Conservation (phyloP, 2,797 vertebrate species). For the Acridotheres tristis region DNA sequence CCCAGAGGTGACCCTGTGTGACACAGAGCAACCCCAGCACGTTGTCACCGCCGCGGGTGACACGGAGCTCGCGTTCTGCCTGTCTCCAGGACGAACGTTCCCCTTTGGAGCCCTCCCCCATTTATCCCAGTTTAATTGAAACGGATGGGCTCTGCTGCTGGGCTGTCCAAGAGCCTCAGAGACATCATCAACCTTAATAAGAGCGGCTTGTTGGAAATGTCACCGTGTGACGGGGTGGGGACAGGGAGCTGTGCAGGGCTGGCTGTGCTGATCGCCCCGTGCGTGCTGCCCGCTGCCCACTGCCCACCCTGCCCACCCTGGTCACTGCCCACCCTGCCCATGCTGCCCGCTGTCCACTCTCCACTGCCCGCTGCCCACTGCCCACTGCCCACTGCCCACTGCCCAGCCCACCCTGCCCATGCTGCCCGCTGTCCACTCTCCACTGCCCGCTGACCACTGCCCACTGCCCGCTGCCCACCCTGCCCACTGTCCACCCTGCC, state of each 20-base stretch:
- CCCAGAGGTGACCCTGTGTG: neutral
- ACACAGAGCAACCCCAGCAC: rapidly evolving
- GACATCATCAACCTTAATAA: conserved; percentile 52
- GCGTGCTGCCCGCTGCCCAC: neutral
- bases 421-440: too few relatives aligned
- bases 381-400: too few relatives aligned
- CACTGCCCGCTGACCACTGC: neutral
- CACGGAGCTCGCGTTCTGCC: neutral
- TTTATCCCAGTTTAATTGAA: conserved; percentile 32
- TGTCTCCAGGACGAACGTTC: neutral
- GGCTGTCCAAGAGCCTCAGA: conserved; percentile 41
- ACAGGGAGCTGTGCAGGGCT: neutral
- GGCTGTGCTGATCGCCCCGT: rapidly evolving
- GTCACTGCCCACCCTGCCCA: too few relatives aligned
- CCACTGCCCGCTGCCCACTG: too few relatives aligned
- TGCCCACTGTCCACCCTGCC: neutral
- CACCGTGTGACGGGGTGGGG: neutral
- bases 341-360: too few relatives aligned
- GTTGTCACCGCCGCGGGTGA: neutral
- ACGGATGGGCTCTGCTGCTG: conserved; percentile 25
- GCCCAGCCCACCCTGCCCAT: too few relatives aligned
- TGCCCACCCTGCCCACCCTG: too few relatives aligned
- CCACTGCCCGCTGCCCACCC: neutral
- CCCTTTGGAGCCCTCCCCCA: neutral
- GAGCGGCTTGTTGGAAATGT: conserved; percentile 27